Percentiles rank a stretch among this genome's conserved stretches.
Evolutionary conservation across 2,888 invertebrate genomes (phyloP).

Genomic region (Agrilus mali): DNA sequence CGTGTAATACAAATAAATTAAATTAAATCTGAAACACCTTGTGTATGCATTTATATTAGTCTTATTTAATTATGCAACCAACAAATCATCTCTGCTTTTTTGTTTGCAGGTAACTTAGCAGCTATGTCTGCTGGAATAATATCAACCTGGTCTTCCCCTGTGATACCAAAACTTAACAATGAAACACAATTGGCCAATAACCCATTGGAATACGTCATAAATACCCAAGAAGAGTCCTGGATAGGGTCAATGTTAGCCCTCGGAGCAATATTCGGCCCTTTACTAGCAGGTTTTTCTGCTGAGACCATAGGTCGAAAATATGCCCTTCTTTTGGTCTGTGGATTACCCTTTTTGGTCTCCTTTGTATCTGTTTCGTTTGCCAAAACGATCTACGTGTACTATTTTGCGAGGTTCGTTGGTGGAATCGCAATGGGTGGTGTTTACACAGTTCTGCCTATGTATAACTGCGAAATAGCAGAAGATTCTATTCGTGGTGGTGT

Average conservation of each 20-base stretch:
- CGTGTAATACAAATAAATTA: too few species aligned
- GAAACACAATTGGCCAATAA: slow-evolving; percentile 22
- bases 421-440: slow-evolving; percentile 57
- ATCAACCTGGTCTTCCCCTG: slow-evolving; percentile 32
- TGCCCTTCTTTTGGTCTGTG: slow-evolving; percentile 43
- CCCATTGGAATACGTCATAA: slow-evolving; percentile 25
- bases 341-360: slow-evolving; percentile 50
- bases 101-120: slow-evolving; percentile 32
- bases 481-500: slow-evolving; percentile 66
- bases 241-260: slow-evolving; percentile 36
- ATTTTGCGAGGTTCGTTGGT: slow-evolving; percentile 33
- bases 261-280: slow-evolving; percentile 48
- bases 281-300: slow-evolving; percentile 50
- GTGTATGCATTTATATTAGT: not conserved
- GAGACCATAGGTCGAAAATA: slow-evolving; percentile 55
- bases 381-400: slow-evolving; percentile 18
- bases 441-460: slow-evolving; percentile 69
- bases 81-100: slow-evolving; percentile 15
- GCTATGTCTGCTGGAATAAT: slow-evolving; percentile 32
- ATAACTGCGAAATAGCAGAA: slow-evolving; percentile 74
- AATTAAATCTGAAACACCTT: too few species aligned
- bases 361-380: slow-evolving; percentile 40
- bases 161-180: slow-evolving; percentile 19
- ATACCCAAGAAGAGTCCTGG: slow-evolving; percentile 34
- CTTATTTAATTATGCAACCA: not conserved